Evolutionary conservation across 2,888 invertebrate species (phyloP).

Genomic region (Alloscopus bannaensis): DNA sequence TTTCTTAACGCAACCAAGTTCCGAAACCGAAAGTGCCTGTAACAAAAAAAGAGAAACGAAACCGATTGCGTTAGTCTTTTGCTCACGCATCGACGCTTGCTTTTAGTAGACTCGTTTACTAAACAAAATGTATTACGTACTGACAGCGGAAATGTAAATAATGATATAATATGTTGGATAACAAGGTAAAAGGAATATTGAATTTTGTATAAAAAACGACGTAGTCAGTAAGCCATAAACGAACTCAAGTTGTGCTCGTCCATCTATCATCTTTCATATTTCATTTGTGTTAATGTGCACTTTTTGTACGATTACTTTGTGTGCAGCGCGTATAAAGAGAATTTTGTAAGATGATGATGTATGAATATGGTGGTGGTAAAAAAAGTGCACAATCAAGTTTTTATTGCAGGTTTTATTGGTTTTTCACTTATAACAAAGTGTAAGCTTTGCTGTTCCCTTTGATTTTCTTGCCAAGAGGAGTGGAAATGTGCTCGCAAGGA

Average conservation of each 20-base stretch:
- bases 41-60: neutral
- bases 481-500: no score
- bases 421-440: constrained; percentile 23
- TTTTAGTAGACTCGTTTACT: neutral
- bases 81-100: neutral
- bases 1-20: neutral
- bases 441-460: no score
- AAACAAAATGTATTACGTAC: neutral
- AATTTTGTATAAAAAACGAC: no score
- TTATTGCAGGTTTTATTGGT: constrained; percentile 40
- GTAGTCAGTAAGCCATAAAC: no score
- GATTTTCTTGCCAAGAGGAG: no score
- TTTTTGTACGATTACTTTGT: constrained; percentile 18
- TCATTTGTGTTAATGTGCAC: neutral
- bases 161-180: constrained; percentile 16
- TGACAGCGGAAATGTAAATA: constrained; percentile 38
- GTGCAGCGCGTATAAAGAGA: neutral
- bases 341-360: constrained; percentile 8
- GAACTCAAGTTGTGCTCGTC: no score
- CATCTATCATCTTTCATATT: constrained; percentile 15
- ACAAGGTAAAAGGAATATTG: constrained; percentile 15
- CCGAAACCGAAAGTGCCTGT: neutral
- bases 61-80: neutral
- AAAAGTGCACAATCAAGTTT: constrained; percentile 36
- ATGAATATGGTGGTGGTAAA: constrained; percentile 27